A percentile compares a stretch with the other conserved stretches of the same genome.
Conservation (phyloP, 2,797 vertebrate species). For the Oreochromis mossambicus region DNA sequence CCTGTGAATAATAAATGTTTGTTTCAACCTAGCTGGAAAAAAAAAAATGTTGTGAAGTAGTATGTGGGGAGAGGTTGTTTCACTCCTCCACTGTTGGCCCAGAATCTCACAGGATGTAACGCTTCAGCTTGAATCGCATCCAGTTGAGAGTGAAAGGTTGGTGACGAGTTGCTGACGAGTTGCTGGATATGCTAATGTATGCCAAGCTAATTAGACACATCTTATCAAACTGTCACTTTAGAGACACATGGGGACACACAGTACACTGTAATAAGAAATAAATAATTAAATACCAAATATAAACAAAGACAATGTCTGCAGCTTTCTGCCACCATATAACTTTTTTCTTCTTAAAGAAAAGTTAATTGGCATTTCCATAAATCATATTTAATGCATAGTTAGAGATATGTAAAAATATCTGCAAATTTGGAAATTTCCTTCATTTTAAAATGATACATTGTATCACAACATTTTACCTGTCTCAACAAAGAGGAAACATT, state of each 20-base stretch:
- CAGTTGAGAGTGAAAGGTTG: conserved; percentile 43
- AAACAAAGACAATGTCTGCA: neutral
- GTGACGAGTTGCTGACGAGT: conserved; percentile 48
- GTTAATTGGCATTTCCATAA: neutral
- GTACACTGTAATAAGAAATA: neutral
- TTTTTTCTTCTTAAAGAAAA: neutral
- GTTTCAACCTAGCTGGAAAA: conserved; percentile 13
- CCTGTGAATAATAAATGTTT: conserved; percentile 37
- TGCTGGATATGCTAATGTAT: conserved; percentile 54
- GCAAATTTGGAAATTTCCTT: neutral
- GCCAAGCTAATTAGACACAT: conserved; percentile 51
- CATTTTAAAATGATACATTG: neutral
- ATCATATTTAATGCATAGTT: neutral
- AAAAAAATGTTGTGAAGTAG: neutral
- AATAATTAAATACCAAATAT: neutral
- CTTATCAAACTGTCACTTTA: conserved; percentile 55
- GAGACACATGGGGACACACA: neutral
- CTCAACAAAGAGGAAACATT: neutral
- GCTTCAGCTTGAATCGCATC: conserved; percentile 19
- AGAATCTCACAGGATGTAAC: conserved; percentile 21
- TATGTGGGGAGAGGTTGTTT: neutral
- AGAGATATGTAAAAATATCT: neutral
- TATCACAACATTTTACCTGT: neutral
- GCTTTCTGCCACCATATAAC: neutral
- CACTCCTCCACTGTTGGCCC: neutral